phyloP scores from a whole-genome alignment of 1,140 invertebrate species.

The Zaprionus vittiger region DNA sequence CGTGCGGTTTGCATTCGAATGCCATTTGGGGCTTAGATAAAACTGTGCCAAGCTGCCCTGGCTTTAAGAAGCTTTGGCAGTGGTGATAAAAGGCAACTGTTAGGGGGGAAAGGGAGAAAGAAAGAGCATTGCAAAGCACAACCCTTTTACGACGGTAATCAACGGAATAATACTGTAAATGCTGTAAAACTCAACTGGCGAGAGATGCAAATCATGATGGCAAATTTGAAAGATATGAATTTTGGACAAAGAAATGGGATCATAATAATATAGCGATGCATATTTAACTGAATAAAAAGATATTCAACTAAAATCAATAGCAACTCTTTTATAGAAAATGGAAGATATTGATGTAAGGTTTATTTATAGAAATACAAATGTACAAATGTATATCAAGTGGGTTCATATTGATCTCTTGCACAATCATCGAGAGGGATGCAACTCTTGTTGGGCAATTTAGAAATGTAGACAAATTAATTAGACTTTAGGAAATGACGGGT shows the following conservation, averaged over 20 bases:
- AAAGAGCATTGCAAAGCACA: neutral
- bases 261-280: neutral
- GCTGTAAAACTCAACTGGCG: slow-evolving; percentile 18
- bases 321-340: neutral
- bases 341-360: neutral
- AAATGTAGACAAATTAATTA: too few relatives aligned
- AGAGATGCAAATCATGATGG: neutral
- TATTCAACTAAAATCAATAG: neutral
- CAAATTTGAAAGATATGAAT: neutral
- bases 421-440: too few relatives aligned
- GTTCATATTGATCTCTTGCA: too few relatives aligned
- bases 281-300: neutral
- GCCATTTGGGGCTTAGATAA: slow-evolving; percentile 75
- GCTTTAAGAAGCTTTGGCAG: slow-evolving; percentile 40
- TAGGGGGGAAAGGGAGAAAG: neutral
- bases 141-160: slow-evolving; percentile 13
- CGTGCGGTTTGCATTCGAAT: slow-evolving; percentile 74
- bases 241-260: neutral
- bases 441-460: too few relatives aligned
- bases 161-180: slow-evolving; percentile 13
- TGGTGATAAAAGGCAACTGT: neutral
- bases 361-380: neutral
- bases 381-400: too few relatives aligned
- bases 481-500: too few relatives aligned
- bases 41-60: slow-evolving; percentile 62